Conservation (phyloP, 2,888 invertebrate species). For the Notodonta ziczac region DNA sequence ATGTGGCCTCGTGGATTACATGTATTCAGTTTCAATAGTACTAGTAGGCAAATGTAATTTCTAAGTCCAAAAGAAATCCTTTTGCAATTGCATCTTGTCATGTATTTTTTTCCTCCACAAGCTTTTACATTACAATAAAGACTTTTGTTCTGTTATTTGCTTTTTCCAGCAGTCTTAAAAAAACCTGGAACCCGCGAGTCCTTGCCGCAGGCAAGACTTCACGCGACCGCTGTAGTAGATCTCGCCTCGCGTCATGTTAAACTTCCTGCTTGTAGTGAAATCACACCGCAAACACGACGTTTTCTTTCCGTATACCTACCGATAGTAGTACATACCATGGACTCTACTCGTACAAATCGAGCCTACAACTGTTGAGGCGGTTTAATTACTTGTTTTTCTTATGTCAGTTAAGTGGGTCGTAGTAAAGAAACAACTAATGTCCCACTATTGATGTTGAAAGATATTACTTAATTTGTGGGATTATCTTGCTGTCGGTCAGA, state of each 20-base stretch:
- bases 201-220: conserved; percentile 4
- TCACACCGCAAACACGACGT: conserved; percentile 8
- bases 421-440: conserved; percentile 14
- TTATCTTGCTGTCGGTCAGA: not conserved
- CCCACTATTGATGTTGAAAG: conserved; percentile 14
- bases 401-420: conserved; percentile 12
- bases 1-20: not conserved
- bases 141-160: too few species aligned
- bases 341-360: conserved; percentile 20
- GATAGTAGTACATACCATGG: conserved; percentile 16
- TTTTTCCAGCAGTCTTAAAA: too few species aligned
- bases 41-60: too few species aligned
- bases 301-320: conserved; percentile 27
- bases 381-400: conserved; percentile 19
- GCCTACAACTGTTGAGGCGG: conserved; percentile 6
- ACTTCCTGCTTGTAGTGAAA: conserved; percentile 12
- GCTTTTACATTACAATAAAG: too few species aligned
- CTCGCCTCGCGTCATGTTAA: conserved; percentile 11
- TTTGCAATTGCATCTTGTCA: too few species aligned
- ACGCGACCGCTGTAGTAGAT: conserved; percentile 14
- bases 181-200: not conserved
- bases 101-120: too few species aligned
- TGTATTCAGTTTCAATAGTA: too few species aligned
- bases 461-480: conserved; percentile 10
- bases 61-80: too few species aligned